Conservation (phyloP, 2,888 invertebrate genomes). For the Trissoscelio sp. region DNA sequence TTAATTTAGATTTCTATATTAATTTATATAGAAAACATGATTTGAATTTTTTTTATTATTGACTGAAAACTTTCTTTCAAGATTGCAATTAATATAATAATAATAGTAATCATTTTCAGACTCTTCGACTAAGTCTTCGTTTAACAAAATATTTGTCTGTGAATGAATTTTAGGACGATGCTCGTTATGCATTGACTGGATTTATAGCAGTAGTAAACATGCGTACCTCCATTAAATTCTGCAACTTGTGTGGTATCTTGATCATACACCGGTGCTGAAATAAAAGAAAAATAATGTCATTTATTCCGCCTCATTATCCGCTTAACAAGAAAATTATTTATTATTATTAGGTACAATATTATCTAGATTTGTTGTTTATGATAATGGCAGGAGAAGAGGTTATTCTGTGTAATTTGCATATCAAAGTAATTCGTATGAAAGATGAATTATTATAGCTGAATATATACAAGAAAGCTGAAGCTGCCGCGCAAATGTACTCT, state of each 20-base stretch:
- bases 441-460: conserved; percentile 54
- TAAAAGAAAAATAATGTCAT: conserved; percentile 61
- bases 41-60: no score
- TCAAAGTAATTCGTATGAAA: conserved; percentile 30
- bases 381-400: conserved; percentile 24
- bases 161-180: conserved; percentile 26
- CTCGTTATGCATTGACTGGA: conserved; percentile 34
- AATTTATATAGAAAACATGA: no score
- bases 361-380: conserved; percentile 36
- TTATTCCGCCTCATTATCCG: conserved; percentile 25
- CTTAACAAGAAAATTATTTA: conserved; percentile 40
- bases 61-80: no score
- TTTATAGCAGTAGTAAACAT: conserved; percentile 53
- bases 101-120: no score
- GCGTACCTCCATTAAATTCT: conserved; percentile 80
- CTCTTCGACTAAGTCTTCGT: background rate
- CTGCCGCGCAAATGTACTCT: conserved; percentile 47
- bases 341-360: conserved; percentile 44
- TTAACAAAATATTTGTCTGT: background rate
- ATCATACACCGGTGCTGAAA: conserved; percentile 82
- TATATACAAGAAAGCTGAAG: conserved; percentile 53
- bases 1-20: background rate
- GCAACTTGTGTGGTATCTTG: conserved; percentile 81
- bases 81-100: no score
- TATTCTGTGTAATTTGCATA: conserved; percentile 37